Evolutionary conservation across 1,140 invertebrate genomes (phyloP).

Genomic region (Hycleus cichorii): DNA sequence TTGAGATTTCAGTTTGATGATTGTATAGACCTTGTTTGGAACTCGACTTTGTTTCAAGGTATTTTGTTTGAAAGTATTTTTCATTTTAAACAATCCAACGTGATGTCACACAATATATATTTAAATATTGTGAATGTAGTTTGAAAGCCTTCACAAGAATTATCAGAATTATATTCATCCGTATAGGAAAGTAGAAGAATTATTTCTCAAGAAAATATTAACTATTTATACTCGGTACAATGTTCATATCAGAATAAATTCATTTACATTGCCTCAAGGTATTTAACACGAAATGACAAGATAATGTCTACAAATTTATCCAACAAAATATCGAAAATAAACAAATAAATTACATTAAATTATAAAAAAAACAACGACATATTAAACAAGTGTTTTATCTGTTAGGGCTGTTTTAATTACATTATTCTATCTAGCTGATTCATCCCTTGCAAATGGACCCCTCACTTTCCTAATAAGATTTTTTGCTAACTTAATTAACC

Average conservation of each 20-base stretch:
- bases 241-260: constrained; percentile 1
- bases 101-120: too few relatives aligned
- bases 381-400: constrained; percentile 3
- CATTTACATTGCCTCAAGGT: constrained; percentile 11
- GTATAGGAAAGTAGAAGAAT: too few relatives aligned
- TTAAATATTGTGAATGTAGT: too few relatives aligned
- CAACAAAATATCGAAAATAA: constrained; percentile 3
- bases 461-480: constrained; percentile 1
- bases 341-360: background rate
- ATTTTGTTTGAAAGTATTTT: too few relatives aligned
- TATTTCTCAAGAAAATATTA: too few relatives aligned
- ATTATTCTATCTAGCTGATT: background rate
- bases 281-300: constrained; percentile 9
- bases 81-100: too few relatives aligned
- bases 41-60: too few relatives aligned
- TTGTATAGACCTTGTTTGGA: constrained; percentile 6
- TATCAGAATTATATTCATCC: too few relatives aligned
- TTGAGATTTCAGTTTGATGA: constrained; percentile 17
- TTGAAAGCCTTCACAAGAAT: too few relatives aligned
- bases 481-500: constrained; percentile 5
- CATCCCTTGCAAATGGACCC: background rate
- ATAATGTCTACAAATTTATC: background rate
- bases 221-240: too few relatives aligned
- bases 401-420: constrained; percentile 4
- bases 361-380: background rate